These are phyloP conservation scores for Gyps fulvus DNA, from an alignment of 2,113 vertebrate species.

Conservation along the genomic window DNA sequence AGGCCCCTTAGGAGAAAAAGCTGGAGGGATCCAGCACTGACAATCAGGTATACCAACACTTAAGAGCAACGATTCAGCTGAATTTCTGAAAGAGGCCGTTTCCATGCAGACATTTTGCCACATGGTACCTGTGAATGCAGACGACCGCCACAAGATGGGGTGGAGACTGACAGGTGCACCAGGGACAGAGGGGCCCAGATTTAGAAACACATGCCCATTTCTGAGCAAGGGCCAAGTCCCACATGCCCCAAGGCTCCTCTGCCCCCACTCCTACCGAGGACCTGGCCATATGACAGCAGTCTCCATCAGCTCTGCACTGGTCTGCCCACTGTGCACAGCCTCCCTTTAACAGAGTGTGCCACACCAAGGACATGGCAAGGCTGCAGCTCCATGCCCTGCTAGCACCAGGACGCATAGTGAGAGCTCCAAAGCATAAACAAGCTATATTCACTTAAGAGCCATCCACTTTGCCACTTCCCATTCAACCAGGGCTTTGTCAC, in stretches of 20 bases:
- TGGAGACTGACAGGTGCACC: neutral
- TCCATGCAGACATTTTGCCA: neutral
- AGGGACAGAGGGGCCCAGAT: neutral
- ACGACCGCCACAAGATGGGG: neutral
- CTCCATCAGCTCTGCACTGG: neutral
- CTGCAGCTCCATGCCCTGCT: neutral
- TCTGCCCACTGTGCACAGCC: neutral
- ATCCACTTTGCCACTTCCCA: neutral
- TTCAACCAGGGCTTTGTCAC: neutral
- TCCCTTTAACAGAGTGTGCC: neutral
- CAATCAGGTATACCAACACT: neutral
- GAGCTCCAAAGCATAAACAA: neutral
- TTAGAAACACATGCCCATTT: neutral
- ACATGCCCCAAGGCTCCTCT: neutral
- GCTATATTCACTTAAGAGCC: neutral
- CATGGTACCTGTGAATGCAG: neutral
- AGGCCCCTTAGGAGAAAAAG: neutral
- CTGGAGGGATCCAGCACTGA: neutral
- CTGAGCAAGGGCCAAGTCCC: neutral
- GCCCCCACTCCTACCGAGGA: neutral
- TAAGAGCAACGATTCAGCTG: neutral
- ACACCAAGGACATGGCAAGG: neutral
- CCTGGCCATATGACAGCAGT: neutral
- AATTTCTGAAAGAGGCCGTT: neutral
- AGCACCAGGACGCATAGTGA: neutral